Percentiles rank a stretch among this genome's conserved stretches.
phyloP scores from a whole-genome alignment of 2,113 vertebrate genomes.

The Malurus cyaneus region DNA sequence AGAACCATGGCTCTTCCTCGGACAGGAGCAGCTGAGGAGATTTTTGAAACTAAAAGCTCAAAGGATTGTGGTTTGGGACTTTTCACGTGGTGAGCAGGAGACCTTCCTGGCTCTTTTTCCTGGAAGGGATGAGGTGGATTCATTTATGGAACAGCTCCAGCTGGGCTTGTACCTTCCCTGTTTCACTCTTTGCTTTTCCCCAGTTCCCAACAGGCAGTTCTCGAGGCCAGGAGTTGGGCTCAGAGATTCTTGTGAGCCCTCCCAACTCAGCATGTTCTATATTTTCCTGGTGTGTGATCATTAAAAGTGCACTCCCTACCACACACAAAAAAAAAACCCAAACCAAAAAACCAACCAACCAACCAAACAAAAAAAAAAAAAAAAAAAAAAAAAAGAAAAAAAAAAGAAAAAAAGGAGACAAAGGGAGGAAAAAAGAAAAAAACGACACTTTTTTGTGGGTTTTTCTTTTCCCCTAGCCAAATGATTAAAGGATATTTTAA shows the following conservation, averaged over 20 bases:
- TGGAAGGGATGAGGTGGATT: background rate
- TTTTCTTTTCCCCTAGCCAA: rapidly evolving
- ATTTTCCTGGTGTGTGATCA: background rate
- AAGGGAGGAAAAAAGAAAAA: too few relatives aligned
- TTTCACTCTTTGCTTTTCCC: background rate
- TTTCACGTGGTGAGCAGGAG: background rate
- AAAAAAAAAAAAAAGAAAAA: background rate
- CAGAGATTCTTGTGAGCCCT: background rate
- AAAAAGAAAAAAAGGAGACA: background rate
- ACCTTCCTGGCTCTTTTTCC: background rate
- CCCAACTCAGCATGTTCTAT: background rate
- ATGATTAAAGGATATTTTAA: background rate
- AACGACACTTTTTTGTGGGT: background rate
- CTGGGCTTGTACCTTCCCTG: background rate
- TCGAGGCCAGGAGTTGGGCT: background rate
- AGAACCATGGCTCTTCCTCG: background rate
- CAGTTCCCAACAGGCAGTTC: background rate
- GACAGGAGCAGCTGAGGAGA: background rate
- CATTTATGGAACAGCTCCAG: background rate
- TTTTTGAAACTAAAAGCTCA: background rate
- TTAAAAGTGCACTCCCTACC: background rate
- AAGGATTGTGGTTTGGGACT: too few relatives aligned
- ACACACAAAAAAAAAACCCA: background rate
- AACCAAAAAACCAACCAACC: too few relatives aligned
- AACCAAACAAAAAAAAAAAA: too few relatives aligned